These are phyloP conservation scores for Riparia riparia DNA, from an alignment of 2,113 vertebrate genomes.

Conservation along the genomic window DNA sequence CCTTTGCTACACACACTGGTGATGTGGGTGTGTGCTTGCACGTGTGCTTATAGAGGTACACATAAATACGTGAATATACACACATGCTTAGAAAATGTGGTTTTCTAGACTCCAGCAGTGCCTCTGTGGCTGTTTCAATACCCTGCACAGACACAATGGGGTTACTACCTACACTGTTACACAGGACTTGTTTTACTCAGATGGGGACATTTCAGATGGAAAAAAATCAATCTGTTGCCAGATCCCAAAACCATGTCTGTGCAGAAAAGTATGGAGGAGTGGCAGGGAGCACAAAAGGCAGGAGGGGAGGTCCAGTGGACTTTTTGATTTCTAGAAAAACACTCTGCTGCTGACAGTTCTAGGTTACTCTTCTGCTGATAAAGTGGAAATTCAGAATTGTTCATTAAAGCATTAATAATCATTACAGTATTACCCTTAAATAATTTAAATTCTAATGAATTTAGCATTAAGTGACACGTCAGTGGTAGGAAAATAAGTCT, in stretches of 20 bases:
- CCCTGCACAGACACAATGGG: fast-evolving
- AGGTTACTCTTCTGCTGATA: neutral
- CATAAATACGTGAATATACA: fast-evolving
- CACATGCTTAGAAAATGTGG: neutral
- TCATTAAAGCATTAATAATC: neutral
- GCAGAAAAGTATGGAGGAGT: neutral
- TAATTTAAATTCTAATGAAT: neutral
- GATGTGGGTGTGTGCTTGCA: fast-evolving
- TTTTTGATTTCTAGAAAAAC: neutral
- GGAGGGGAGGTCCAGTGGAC: neutral
- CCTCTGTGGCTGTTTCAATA: neutral
- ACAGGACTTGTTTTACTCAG: neutral
- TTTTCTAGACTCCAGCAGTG: neutral
- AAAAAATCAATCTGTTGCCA: neutral
- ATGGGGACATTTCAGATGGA: neutral
- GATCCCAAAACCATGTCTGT: neutral
- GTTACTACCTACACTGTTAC: fast-evolving
- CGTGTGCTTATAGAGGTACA: neutral
- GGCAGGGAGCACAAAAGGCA: neutral
- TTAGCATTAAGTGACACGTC: neutral
- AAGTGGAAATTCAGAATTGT: neutral
- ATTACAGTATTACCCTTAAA: neutral
- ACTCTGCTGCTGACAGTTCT: neutral
- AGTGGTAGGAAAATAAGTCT: neutral
- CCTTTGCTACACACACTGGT: neutral